These are phyloP conservation scores for Cheirogaleus major DNA, from an alignment of 2,797 vertebrate species.

Conservation along the genomic window DNA sequence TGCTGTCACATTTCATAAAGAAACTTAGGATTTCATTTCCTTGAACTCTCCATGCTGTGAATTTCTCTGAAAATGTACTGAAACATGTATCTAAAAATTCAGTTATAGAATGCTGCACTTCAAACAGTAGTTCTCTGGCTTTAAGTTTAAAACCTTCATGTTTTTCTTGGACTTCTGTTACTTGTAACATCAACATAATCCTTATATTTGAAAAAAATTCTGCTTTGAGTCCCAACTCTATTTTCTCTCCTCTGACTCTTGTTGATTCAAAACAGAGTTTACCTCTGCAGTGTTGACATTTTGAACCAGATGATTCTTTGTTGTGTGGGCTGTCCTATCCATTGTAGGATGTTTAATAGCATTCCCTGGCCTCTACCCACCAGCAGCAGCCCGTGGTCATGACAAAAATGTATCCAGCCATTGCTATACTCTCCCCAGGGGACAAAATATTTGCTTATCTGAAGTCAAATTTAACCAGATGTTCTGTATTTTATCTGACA, in stretches of 20 bases:
- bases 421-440: not conserved
- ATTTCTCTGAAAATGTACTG: conserved; percentile 38
- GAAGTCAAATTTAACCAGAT: not conserved
- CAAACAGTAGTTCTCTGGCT: conserved; percentile 34
- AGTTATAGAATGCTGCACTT: not conserved
- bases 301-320: not conserved
- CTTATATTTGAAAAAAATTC: not conserved
- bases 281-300: not conserved
- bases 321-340: not conserved
- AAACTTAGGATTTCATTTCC: not conserved
- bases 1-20: not conserved
- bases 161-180: not conserved
- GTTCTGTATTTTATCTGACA: not conserved
- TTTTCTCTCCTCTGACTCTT: not conserved
- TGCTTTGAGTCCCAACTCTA: not conserved
- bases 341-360: not conserved
- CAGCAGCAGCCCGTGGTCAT: not conserved
- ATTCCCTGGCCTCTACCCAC: not conserved
- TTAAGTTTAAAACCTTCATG: not conserved
- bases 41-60: not conserved
- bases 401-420: not conserved
- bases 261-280: not conserved
- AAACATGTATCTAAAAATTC: conserved; percentile 13
- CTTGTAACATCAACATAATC: conserved; percentile 7
- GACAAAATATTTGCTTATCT: not conserved